These are phyloP conservation scores for Habrosyne pyritoides DNA, from an alignment of 2,888 invertebrate species.

Conservation along the genomic window DNA sequence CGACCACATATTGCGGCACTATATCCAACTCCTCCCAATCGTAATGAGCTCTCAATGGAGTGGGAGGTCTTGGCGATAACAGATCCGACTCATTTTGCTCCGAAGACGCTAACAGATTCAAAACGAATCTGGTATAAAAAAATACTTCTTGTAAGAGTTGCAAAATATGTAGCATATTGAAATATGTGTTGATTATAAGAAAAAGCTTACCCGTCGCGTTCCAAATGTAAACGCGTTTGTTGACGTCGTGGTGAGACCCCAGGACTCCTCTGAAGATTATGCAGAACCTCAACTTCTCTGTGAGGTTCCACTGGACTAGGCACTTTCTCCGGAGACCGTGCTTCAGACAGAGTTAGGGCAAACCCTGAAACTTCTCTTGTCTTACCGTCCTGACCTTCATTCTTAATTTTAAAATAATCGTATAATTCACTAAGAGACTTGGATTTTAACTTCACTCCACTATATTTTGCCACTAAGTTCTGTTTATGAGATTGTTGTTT, in stretches of 20 bases:
- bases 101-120: conserved; percentile 67
- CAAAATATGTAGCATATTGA: background rate
- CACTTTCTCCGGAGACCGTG: conserved; percentile 65
- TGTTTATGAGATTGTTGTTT: conserved; percentile 44
- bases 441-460: conserved; percentile 70
- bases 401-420: conserved; percentile 75
- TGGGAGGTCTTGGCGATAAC: conserved; percentile 58
- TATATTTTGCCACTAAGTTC: conserved; percentile 45
- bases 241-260: conserved; percentile 79
- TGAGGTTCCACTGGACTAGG: conserved; percentile 83
- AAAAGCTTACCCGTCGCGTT: conserved; percentile 70
- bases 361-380: conserved; percentile 59
- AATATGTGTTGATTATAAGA: conserved; percentile 25
- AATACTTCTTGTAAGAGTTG: background rate
- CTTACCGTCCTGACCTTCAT: conserved; percentile 48
- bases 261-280: conserved; percentile 87
- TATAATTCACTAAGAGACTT: conserved; percentile 78
- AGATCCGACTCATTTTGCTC: conserved; percentile 54
- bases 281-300: conserved; percentile 86
- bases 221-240: conserved; percentile 64
- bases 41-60: conserved; percentile 63
- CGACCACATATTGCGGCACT: conserved; percentile 84
- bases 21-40: conserved; percentile 86
- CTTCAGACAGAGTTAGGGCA: conserved; percentile 64
- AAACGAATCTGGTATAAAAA: conserved; percentile 55